Evolutionary conservation across 2,888 invertebrate species (phyloP).

Genomic region (Cerastis leucographa): DNA sequence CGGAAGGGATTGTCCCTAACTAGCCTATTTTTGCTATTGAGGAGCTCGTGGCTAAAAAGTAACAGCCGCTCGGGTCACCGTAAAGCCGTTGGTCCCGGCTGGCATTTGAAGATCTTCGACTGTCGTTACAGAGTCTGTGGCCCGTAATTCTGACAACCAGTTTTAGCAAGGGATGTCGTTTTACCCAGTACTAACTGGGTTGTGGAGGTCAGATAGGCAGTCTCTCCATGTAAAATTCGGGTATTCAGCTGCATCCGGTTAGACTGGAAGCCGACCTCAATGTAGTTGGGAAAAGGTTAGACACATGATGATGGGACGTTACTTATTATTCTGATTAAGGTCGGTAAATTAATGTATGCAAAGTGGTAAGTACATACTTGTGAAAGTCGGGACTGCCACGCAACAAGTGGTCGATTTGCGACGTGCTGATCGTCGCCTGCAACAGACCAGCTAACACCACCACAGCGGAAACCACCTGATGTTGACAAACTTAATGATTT

Average conservation of each 20-base stretch:
- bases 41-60: too few species aligned
- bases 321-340: too few species aligned
- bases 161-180: neutral
- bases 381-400: constrained; percentile 52
- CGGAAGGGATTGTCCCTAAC: too few species aligned
- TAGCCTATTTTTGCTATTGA: too few species aligned
- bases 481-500: too few species aligned
- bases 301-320: neutral
- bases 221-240: neutral
- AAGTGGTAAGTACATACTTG: constrained; percentile 56
- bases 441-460: constrained; percentile 66
- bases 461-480: constrained; percentile 67
- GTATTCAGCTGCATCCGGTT: neutral
- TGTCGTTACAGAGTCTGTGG: neutral
- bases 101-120: neutral
- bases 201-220: neutral
- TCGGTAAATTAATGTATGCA: too few species aligned
- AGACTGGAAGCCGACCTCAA: neutral
- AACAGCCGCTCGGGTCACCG: too few species aligned
- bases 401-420: constrained; percentile 53
- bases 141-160: neutral
- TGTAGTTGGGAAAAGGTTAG: neutral
- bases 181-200: neutral
- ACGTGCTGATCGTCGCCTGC: constrained; percentile 69
- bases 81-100: too few species aligned